These are phyloP conservation scores for Micoletzkya japonica DNA, from an alignment of 2,888 invertebrate species.

Conservation along the genomic window DNA sequence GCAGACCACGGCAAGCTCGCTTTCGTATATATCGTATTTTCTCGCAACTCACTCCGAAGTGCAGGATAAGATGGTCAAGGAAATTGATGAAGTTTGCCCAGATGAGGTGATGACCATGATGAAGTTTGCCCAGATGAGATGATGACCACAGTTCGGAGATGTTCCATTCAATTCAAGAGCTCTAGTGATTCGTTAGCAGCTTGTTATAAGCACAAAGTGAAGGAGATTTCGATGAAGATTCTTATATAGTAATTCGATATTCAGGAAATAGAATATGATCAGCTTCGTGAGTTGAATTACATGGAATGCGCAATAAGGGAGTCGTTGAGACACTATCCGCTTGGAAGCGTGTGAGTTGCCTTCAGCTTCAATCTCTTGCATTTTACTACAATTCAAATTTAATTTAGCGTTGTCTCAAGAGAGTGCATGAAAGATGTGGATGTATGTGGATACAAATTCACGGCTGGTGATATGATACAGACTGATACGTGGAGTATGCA, in stretches of 20 bases:
- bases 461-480: not conserved
- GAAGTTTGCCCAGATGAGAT: slow-evolving; percentile 34
- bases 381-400: not conserved
- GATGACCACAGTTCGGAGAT: too few species aligned
- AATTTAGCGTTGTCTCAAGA: slow-evolving; percentile 5
- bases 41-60: slow-evolving; percentile 42
- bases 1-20: slow-evolving; percentile 13
- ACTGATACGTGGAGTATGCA: slow-evolving; percentile 25
- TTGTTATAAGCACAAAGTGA: not conserved
- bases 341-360: slow-evolving; percentile 45
- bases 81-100: slow-evolving; percentile 31
- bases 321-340: slow-evolving; percentile 49
- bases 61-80: slow-evolving; percentile 39
- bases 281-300: slow-evolving; percentile 45
- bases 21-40: slow-evolving; percentile 17
- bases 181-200: too few species aligned
- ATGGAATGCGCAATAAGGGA: slow-evolving; percentile 54
- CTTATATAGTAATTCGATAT: not conserved
- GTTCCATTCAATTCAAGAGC: too few species aligned
- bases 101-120: slow-evolving; percentile 37
- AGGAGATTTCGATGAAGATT: not conserved
- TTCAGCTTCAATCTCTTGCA: not conserved
- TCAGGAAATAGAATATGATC: slow-evolving; percentile 46
- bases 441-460: not conserved
- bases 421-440: not conserved